Percentiles rank a stretch among this genome's conserved stretches.
Evolutionary conservation across 2,797 vertebrate genomes (phyloP).

Genomic region (Trichosurus vulpecula): DNA sequence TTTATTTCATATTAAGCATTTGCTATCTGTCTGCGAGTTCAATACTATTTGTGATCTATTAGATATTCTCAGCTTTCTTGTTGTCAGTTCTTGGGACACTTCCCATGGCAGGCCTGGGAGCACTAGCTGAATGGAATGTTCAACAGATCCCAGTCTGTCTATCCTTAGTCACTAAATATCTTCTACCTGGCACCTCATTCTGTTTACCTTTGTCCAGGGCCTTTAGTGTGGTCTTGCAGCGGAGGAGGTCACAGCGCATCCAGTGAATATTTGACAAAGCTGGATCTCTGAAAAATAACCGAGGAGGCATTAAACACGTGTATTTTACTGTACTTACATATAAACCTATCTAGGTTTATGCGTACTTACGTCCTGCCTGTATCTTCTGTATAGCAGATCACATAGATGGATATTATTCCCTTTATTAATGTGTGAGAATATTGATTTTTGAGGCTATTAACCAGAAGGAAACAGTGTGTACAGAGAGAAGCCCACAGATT

Average conservation of each 20-base stretch:
- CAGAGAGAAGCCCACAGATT: not conserved
- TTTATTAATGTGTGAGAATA: not conserved
- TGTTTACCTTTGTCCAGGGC: not conserved
- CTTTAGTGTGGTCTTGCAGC: not conserved
- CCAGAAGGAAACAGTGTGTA: not conserved
- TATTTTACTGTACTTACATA: not conserved
- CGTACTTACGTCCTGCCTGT: not conserved
- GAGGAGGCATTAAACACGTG: not conserved
- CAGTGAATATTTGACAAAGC: not conserved
- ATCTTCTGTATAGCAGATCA: not conserved
- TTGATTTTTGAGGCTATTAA: not conserved
- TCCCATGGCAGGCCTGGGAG: slow-evolving; percentile 36
- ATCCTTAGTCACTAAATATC: not conserved
- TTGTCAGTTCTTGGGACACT: not conserved
- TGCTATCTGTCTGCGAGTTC: slow-evolving; percentile 53
- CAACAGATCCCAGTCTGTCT: not conserved
- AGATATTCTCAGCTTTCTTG: slow-evolving; percentile 35
- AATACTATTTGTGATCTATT: slow-evolving; percentile 37
- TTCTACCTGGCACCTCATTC: not conserved
- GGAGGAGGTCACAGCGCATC: not conserved
- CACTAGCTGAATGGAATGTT: not conserved
- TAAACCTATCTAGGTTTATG: not conserved
- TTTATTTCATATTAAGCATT: slow-evolving; percentile 5
- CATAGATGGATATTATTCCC: not conserved
- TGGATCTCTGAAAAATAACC: not conserved